These are phyloP conservation scores for Hermaeophaga mercurialis DNA, from an alignment of 2,888 invertebrate species.

Conservation along the genomic window DNA sequence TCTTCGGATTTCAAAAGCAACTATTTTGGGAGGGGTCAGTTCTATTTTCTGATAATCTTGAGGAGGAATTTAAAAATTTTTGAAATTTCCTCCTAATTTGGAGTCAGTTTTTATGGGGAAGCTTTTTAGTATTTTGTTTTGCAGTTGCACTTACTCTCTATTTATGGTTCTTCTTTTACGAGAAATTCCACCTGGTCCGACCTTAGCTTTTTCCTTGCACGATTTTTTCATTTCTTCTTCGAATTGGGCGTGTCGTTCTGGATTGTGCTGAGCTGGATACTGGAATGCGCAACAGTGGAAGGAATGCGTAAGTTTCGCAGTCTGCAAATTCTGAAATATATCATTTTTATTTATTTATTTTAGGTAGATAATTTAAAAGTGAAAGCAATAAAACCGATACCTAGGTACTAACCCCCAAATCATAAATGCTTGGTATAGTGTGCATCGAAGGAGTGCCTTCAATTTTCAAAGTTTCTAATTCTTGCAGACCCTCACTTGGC, in stretches of 20 bases:
- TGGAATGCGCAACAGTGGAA: conserved; percentile 92
- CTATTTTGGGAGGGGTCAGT: too few relatives aligned
- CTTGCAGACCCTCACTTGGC: conserved; percentile 74
- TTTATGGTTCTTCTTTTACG: conserved; percentile 32
- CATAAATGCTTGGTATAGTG: conserved; percentile 82
- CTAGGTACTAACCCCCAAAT: conserved; percentile 67
- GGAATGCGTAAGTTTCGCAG: conserved; percentile 79
- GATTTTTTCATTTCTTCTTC: conserved; percentile 60
- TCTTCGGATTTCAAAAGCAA: too few relatives aligned
- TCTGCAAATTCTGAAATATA: conserved; percentile 65
- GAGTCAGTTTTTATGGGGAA: too few relatives aligned
- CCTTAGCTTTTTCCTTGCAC: conserved; percentile 41
- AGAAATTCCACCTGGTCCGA: conserved; percentile 24
- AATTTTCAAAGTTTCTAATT: conserved; percentile 72
- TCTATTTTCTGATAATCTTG: too few relatives aligned
- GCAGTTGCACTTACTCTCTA: too few relatives aligned
- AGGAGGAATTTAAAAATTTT: too few relatives aligned
- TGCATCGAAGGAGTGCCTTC: conserved; percentile 76
- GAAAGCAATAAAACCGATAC: conserved; percentile 1
- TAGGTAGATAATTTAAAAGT: not conserved
- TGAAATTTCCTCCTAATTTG: too few relatives aligned
- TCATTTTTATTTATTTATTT: not conserved
- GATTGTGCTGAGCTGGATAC: conserved; percentile 81
- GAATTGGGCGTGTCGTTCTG: conserved; percentile 67
- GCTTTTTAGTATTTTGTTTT: too few relatives aligned